Base-by-base conservation (phyloP, 2,113 vertebrate species). In the Mystacornis crossleyi region DNA sequence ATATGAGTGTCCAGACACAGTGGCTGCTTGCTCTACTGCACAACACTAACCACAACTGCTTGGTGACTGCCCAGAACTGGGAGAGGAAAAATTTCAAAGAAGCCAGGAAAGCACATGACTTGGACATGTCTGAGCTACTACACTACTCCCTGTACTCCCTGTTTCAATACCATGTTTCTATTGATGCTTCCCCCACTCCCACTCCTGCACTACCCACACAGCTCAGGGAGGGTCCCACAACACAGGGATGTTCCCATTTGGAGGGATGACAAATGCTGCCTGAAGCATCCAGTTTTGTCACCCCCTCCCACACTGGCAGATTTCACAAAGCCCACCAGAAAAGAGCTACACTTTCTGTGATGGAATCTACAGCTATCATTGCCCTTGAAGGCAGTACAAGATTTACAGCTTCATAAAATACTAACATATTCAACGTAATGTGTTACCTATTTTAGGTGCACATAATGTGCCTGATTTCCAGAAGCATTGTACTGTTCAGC, bases 1-100 rank as follows among this genome's bases (percentile, higher is more conserved):
- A 18, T 1, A 42, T 0, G 1, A 60, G 31, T 34, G 61, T 14
- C 45, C 4, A 3, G 51, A 36, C 14, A 23, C 29, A 65, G 45
- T 0, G 1, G 38, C 62, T 40, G 31, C 33, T 48, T 31, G 21
- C 36, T 64, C 14, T 38, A 14, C 29, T 40, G 55, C 21, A 43
- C 28, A 65, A 28, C 73, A 53, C 29, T 29, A 40, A 33, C 51
- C 74, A 67, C 8, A 11, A 11, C 14, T 14, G 29, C 20, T 8
- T 29, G 23, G 61, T 26, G 43, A 67, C 81, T 38, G 40, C 25
- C 18, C 45, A 65, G 9, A 61, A n/a, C 13, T 3, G 15, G 14
- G 8, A 64, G 38, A 78, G 33, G 12, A 83, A 62, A 29, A 43
- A 60, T 36, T 54, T 24, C 53, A 20, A 40, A 81, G 26, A 48